Base-by-base conservation (phyloP, 2,113 vertebrate genomes). In the Grammomys dolichurus region DNA sequence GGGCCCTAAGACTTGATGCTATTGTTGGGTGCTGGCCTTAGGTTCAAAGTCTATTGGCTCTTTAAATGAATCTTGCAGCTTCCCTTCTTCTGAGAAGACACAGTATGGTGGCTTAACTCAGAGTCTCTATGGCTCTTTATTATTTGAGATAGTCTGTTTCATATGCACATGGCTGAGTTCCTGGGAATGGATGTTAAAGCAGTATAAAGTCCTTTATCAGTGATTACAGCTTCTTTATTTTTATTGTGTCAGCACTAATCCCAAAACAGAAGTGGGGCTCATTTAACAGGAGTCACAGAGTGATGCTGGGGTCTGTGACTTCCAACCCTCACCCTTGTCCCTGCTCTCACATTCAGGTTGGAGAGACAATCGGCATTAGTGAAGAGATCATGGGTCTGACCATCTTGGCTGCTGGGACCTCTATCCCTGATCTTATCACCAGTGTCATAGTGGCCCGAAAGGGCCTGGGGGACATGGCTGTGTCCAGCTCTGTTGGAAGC, bases 321-420 rank as follows among this genome's bases (percentile, higher is more conserved):
- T 87, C 36, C n/a, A 11, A 43, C 43, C 63, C 85, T 22, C 2
- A 96, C 67, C 78, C 95, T 85, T 51, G 36, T 97, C 84, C 65
- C 97, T 97, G 26, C n/a, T 6, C 14, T 80, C 40, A 36, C 19
- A 6, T 97, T 92, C 97, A 99, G 99, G 99, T 99, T 98, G 99
- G 99, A 97, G 99, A 99, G 93, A 99, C 99, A 54, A 99, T 99
- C 54, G 99, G 99, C 97, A 99, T 99, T 98, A 99, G 99, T 17
- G 99, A 99, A 97, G 99, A 99, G 98, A 99, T 99, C 96, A 99
- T 99, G 99, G 99, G 99, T 78, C 95, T 99, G 98, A 99, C 99
- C 98, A 99, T 99, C 97, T 98, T 99, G 98, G 99, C 99, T 96
- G 99, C 99, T 97, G 99, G 99, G 73, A 99, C 99, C 77, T 99